phyloP scores from a whole-genome alignment of 2,888 invertebrate species.

The Meghimatium bilineatum region DNA sequence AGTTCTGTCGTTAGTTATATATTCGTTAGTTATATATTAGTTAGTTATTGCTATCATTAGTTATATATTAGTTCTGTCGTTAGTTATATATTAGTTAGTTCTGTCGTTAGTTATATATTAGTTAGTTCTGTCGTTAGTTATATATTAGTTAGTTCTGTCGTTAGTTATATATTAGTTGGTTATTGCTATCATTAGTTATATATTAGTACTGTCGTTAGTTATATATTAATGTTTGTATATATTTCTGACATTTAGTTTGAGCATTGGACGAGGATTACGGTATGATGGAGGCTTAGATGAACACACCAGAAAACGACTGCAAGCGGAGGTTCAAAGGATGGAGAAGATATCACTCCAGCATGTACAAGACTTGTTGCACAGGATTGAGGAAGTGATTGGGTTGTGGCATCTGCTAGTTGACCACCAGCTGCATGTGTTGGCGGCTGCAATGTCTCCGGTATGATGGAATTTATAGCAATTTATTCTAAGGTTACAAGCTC shows the following conservation, averaged over 20 bases:
- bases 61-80: no score
- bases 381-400: constrained; percentile 92
- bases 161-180: no score
- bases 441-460: constrained; percentile 74
- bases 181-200: no score
- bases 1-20: no score
- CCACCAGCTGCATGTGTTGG: constrained; percentile 89
- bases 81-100: no score
- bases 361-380: constrained; percentile 79
- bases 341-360: constrained; percentile 77
- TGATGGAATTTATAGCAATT: neutral
- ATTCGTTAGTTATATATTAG: no score
- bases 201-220: no score
- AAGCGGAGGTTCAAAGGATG: constrained; percentile 75
- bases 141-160: no score
- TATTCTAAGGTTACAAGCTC: neutral
- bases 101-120: no score
- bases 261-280: constrained; percentile 41
- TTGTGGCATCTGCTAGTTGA: constrained; percentile 95
- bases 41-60: no score
- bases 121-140: no score
- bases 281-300: constrained; percentile 67
- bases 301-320: constrained; percentile 68
- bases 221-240: neutral
- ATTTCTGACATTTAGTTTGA: constrained; percentile 48